phyloP scores from a whole-genome alignment of 2,113 vertebrate genomes.

The Podarcis cretensis region DNA sequence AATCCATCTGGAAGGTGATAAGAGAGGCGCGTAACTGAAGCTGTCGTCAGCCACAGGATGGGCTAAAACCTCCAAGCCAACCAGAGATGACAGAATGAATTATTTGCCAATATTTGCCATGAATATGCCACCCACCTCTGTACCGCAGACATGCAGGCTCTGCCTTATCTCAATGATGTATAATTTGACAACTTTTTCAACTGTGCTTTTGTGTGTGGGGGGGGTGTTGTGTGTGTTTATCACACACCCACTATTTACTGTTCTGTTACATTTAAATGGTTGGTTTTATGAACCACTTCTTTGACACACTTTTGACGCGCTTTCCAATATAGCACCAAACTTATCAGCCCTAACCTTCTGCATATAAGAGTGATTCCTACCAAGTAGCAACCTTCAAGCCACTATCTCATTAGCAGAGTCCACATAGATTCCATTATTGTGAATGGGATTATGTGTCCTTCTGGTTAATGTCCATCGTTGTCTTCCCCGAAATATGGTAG shows the following conservation, averaged over 20 bases:
- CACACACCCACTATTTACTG: background rate
- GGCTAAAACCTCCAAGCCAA: conserved; percentile 1
- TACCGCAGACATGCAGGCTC: background rate
- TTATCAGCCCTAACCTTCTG: background rate
- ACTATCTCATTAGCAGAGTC: background rate
- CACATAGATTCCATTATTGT: background rate
- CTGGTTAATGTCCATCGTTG: background rate
- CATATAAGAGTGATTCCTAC: background rate
- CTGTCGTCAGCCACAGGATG: conserved; percentile 9
- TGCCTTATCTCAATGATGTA: background rate
- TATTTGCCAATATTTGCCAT: conserved; percentile 6
- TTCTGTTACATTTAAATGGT: background rate
- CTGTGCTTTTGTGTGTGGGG: background rate
- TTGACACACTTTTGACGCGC: background rate
- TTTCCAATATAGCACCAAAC: background rate
- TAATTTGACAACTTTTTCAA: background rate
- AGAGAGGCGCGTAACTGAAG: conserved; percentile 21
- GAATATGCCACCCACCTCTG: background rate
- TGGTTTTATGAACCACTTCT: background rate
- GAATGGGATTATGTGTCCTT: background rate
- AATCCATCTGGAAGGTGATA: conserved; percentile 36
- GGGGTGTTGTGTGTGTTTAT: background rate
- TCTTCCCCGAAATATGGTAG: background rate
- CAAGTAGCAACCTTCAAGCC: background rate
- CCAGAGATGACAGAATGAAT: conserved; percentile 3